phyloP scores from a whole-genome alignment of 2,888 invertebrate genomes.

The Antheraea assamensis region DNA sequence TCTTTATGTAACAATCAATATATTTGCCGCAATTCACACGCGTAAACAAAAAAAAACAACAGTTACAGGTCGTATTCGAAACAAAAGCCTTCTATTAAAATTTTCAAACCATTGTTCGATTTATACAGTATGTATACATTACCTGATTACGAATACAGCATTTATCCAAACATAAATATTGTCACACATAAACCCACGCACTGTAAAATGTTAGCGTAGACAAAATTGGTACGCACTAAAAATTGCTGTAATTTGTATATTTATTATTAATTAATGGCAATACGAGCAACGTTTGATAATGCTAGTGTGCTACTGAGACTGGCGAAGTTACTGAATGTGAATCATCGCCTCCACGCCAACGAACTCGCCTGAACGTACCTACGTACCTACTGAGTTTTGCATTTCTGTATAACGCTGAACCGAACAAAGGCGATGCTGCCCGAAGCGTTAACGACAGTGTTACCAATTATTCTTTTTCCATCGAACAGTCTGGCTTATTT shows the following conservation, averaged over 20 bases:
- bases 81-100: conserved; percentile 8
- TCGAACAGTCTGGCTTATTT: neutral
- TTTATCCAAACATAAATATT: conserved; percentile 23
- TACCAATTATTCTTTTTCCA: neutral
- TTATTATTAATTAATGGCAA: neutral
- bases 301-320: conserved; percentile 16
- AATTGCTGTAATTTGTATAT: neutral
- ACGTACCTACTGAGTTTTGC: conserved; percentile 37
- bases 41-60: neutral
- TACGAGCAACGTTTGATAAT: neutral
- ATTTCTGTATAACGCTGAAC: conserved; percentile 36
- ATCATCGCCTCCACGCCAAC: conserved; percentile 48
- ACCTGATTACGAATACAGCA: conserved; percentile 42
- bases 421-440: conserved; percentile 65
- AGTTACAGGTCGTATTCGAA: neutral
- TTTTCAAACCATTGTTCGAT: conserved; percentile 5
- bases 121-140: conserved; percentile 15
- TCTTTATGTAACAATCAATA: neutral
- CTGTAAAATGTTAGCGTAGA: neutral
- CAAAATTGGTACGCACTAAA: conserved; percentile 6
- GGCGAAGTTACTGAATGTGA: conserved; percentile 38
- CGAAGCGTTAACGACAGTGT: conserved; percentile 39
- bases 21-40: neutral
- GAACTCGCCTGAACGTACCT: conserved; percentile 50
- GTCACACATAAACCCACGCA: conserved; percentile 5